These are phyloP conservation scores for Toxonevra muliebris DNA, from an alignment of 2,888 invertebrate species.

Conservation along the genomic window DNA sequence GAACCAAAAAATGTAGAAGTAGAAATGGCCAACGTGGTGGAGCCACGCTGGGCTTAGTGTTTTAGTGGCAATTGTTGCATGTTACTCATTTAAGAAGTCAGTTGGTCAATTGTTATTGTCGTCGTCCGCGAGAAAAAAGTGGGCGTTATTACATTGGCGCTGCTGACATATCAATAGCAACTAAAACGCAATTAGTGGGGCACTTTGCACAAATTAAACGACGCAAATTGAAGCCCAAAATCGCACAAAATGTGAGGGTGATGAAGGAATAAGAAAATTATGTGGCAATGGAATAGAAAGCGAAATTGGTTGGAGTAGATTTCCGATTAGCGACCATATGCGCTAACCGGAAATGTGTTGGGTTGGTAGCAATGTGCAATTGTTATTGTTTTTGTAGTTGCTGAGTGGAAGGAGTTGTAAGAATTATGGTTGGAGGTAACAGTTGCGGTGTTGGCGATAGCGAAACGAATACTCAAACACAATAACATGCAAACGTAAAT, in stretches of 20 bases:
- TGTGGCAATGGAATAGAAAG: no score
- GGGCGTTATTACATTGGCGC: slow-evolving; percentile 2
- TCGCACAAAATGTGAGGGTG: neutral
- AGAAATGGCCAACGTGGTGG: neutral
- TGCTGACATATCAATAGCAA: slow-evolving; percentile 34
- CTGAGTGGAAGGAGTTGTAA: no score
- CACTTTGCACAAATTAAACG: slow-evolving; percentile 48
- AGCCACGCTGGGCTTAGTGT: neutral
- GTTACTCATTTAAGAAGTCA: neutral
- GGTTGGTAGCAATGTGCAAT: no score
- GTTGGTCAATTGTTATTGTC: neutral
- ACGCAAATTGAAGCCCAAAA: neutral
- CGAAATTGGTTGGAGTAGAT: no score
- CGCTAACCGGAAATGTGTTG: no score
- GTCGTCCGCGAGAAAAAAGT: slow-evolving; percentile 9
- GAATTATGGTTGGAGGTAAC: no score
- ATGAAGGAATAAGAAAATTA: no score
- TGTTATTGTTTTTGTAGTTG: no score
- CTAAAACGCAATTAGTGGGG: slow-evolving; percentile 50
- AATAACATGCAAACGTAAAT: no score
- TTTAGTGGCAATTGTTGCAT: neutral
- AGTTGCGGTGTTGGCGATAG: no score
- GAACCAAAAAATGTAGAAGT: neutral
- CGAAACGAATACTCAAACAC: no score
- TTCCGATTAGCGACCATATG: no score